Evolutionary conservation across 2,113 vertebrate genomes (phyloP).

Genomic region (Strigops habroptila): DNA sequence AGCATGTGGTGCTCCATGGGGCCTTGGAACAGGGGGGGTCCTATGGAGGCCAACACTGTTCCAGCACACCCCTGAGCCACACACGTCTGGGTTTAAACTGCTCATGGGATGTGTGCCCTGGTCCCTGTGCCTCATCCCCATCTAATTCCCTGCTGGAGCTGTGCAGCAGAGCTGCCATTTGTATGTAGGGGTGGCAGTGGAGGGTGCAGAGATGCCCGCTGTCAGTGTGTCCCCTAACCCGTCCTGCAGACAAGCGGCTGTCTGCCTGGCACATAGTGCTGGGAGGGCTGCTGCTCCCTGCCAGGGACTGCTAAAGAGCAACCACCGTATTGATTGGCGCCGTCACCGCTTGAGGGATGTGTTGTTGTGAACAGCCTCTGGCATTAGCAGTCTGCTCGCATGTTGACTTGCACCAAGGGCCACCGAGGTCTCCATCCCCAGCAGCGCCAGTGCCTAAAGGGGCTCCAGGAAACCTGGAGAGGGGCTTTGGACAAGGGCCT

Average conservation of each 20-base stretch:
- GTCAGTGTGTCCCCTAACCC: neutral
- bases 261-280: neutral
- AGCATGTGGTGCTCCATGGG: accelerated
- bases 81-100: accelerated
- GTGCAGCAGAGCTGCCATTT: neutral
- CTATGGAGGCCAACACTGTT: accelerated
- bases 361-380: neutral
- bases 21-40: accelerated
- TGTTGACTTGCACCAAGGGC: neutral
- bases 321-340: neutral
- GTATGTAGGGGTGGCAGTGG: neutral
- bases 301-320: neutral
- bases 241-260: neutral
- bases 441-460: neutral
- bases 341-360: neutral
- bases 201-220: neutral
- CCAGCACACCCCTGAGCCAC: accelerated
- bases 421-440: neutral
- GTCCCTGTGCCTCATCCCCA: too few relatives aligned
- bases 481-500: too few relatives aligned
- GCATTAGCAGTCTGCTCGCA: neutral
- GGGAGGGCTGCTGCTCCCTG: neutral
- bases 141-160: neutral
- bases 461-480: too few relatives aligned
- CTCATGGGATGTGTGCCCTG: accelerated